These are phyloP conservation scores for Cotesia vestalis DNA, from an alignment of 1,140 invertebrate genomes.

Conservation along the genomic window DNA sequence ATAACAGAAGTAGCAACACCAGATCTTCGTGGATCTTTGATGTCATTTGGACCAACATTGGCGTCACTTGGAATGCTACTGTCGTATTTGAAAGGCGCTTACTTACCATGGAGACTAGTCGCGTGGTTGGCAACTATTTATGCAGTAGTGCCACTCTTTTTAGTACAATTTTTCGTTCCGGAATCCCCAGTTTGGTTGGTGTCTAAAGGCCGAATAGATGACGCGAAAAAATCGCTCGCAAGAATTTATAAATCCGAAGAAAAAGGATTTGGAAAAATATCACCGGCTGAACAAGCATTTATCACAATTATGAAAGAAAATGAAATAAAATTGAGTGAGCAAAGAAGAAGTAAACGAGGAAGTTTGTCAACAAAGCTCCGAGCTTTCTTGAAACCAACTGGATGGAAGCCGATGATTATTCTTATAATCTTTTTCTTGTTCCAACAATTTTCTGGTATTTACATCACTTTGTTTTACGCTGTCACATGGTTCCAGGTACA, in stretches of 20 bases:
- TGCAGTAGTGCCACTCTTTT: slow-evolving; percentile 65
- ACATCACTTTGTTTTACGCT: slow-evolving; percentile 76
- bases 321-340: slow-evolving; percentile 57
- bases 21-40: slow-evolving; percentile 69
- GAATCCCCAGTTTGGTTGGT: slow-evolving; percentile 76
- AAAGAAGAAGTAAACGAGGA: slow-evolving; percentile 52
- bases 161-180: slow-evolving; percentile 70
- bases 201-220: slow-evolving; percentile 66
- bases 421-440: slow-evolving; percentile 69
- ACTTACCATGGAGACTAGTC: slow-evolving; percentile 69
- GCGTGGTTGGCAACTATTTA: slow-evolving; percentile 69
- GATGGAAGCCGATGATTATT: slow-evolving; percentile 70
- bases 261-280: slow-evolving; percentile 43
- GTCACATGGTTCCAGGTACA: slow-evolving; percentile 71
- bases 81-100: slow-evolving; percentile 70
- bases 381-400: slow-evolving; percentile 66
- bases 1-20: slow-evolving; percentile 71
- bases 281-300: slow-evolving; percentile 52
- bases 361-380: slow-evolving; percentile 51
- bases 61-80: slow-evolving; percentile 69
- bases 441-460: slow-evolving; percentile 73
- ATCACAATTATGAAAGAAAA: slow-evolving; percentile 61
- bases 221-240: slow-evolving; percentile 67
- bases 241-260: slow-evolving; percentile 56
- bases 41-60: slow-evolving; percentile 66